phyloP scores from a whole-genome alignment of 1,140 invertebrate species.

The Brachionus koreanus region DNA sequence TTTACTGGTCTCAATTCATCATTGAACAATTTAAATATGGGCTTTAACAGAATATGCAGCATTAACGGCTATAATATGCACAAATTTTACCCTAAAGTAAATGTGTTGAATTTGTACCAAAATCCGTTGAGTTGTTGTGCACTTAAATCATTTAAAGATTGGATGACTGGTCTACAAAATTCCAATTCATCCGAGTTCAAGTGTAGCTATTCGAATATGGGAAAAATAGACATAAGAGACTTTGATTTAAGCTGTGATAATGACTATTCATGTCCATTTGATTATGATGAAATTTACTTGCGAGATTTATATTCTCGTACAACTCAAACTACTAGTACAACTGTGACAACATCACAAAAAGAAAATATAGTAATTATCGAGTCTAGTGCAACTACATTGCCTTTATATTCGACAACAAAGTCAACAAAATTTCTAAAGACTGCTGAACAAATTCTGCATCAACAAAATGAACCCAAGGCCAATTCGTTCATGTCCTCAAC shows the following conservation, averaged over 20 bases:
- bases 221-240: background rate
- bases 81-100: background rate
- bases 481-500: background rate
- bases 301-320: background rate
- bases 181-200: constrained; percentile 6
- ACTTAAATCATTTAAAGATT: background rate
- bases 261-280: background rate
- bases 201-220: background rate
- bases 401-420: background rate
- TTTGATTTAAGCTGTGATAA: background rate
- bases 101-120: background rate
- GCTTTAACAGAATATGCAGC: background rate
- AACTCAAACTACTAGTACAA: background rate
- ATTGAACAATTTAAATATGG: background rate
- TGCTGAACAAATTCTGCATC: background rate
- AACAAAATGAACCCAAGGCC: background rate
- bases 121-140: constrained; percentile 30
- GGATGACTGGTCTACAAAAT: background rate
- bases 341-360: background rate
- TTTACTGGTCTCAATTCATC: background rate
- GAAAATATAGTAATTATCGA: background rate
- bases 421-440: background rate
- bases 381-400: background rate
- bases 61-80: constrained; percentile 5
- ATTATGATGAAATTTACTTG: background rate